Base-by-base conservation (phyloP, 2,888 invertebrate genomes). In the Dyspetes luteomarginatus region DNA sequence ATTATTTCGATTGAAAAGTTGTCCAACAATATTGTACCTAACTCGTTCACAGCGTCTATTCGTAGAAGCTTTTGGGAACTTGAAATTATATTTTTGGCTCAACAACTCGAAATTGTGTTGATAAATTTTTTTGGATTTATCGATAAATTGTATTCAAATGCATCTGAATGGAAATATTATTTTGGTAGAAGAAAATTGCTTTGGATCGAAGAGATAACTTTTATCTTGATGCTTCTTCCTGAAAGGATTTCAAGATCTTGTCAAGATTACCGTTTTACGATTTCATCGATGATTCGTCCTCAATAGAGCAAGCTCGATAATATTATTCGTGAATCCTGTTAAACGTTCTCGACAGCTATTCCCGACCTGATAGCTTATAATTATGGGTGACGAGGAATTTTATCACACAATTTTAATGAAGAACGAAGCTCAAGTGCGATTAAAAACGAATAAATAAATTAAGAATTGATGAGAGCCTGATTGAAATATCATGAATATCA, bases 401-500 rank as follows among this genome's bases (percentile, higher is more conserved):
- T 60, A 41, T 76, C 60, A 43, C 72, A 19, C 58, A 15, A 58
- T 67, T 72, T 67, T 67, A 78, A 78, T 73, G 36, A 36, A 48
- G 36, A 45, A 12, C 5, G 17, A 43, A n/a, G 52, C 43, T 48
- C 41, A 24, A 58, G n/a, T 26, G 55, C 15, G 45, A 56, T 77
- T 67, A 73, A 67, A 43, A 67, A 67, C 45, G 67, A 72, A 60
- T 67, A 67, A 67, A 67, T 48, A 60, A 65, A 41, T 71, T 28
- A 30, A 36, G 36, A 68, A 68, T 12, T 26, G 28, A 48, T n/a
- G 80, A 56, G 7, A 30, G n/a, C 9, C 50, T 69, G 77, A 81
- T 81, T 81, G 77, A 81, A 78, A 81, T 65, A 50, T 77, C 73
- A 60, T 56, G 67, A 76, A 72, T 52, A 75, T 71, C 45, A 50